Evolutionary conservation across 2,888 invertebrate genomes (phyloP), one percentile per base, ranked within the genome.

Genomic region (Pandemis heparana): DNA sequence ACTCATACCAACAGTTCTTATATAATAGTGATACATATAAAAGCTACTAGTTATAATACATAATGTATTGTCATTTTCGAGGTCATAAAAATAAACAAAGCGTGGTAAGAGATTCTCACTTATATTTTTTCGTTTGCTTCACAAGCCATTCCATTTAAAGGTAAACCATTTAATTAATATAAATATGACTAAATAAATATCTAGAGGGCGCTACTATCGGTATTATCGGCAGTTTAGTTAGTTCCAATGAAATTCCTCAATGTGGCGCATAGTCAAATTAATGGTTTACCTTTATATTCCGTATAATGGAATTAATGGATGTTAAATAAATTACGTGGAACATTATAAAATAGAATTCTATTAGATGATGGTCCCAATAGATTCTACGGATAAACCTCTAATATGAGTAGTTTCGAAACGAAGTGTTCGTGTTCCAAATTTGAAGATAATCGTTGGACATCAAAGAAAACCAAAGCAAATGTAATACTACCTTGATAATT

Each of bases 41-140:
- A 82, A 82, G 79, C 82, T 83, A 82, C 79, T 68, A 75, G 66
- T 76, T 70, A 43, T 69, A 66, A 69, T 56, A 76, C 32, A 51
- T 71, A 73, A 79, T 76, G 78, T 83, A 83, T 83, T 83, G 83
- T 83, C 83, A 66, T 77, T 78, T 71, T 75, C 69, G 71, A 77
- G 78, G 70, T 77, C 77, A 73, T 73, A 64, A 73, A 72, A 62
- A 72, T 63, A 72, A 32, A 73, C 64, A 73, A 73, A 73, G 73
- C 68, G 59, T 73, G 38, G 46, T 18, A 67, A 56, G 68, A 73
- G 73, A 72, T 67, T 68, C 32, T 46, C 38, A 46, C 63, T 64
- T 63, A 59, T 12, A 56, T 38, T 16, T 53, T 53, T 53, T 18
- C 9, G 4, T 9, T 59, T 48, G 59, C 59, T 64, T 69, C 48